Conservation (phyloP, 2,113 vertebrate species). For the Macroglossus sobrinus region DNA sequence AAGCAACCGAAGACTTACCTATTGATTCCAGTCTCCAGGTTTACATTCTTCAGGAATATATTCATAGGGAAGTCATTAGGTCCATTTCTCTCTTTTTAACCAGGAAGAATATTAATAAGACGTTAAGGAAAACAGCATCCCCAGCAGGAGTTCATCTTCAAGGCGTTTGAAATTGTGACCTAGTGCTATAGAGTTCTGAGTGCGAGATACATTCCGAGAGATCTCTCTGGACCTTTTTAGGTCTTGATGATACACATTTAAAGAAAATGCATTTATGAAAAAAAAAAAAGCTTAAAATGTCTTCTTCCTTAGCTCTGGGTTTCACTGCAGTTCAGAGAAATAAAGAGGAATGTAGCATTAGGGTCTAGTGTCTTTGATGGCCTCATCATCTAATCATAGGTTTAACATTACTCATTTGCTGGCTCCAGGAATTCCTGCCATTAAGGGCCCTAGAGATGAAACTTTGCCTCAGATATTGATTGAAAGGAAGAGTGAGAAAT, state of each 20-base stretch:
- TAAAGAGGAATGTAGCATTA: slow-evolving; percentile 85
- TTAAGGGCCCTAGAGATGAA: slow-evolving; percentile 96
- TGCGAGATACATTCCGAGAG: slow-evolving; percentile 77
- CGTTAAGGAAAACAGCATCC: slow-evolving; percentile 78
- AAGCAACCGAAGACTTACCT: slow-evolving; percentile 86
- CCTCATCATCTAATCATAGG: slow-evolving; percentile 90
- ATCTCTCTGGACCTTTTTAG: slow-evolving; percentile 67
- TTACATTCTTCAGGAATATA: slow-evolving; percentile 80
- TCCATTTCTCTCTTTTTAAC: slow-evolving; percentile 78
- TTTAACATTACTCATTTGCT: slow-evolving; percentile 95
- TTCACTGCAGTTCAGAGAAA: slow-evolving; percentile 86
- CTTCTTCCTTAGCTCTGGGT: slow-evolving; percentile 78
- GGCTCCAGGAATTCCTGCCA: slow-evolving; percentile 95
- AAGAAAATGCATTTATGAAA: slow-evolving; percentile 60
- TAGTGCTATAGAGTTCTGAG: slow-evolving; percentile 75
- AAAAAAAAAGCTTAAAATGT: slow-evolving; percentile 68
- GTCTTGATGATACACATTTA: slow-evolving; percentile 67
- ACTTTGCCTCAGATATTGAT: slow-evolving; percentile 96
- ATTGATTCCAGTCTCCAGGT: slow-evolving; percentile 81
- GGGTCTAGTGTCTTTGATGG: slow-evolving; percentile 86
- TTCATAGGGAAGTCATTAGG: slow-evolving; percentile 90
- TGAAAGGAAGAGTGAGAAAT: slow-evolving; percentile 91
- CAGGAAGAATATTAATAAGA: slow-evolving; percentile 73
- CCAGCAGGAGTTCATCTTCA: slow-evolving; percentile 77
- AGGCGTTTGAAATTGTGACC: slow-evolving; percentile 80